These are phyloP conservation scores for Syrphus vitripennis DNA, from an alignment of 2,888 invertebrate species.

Conservation along the genomic window DNA sequence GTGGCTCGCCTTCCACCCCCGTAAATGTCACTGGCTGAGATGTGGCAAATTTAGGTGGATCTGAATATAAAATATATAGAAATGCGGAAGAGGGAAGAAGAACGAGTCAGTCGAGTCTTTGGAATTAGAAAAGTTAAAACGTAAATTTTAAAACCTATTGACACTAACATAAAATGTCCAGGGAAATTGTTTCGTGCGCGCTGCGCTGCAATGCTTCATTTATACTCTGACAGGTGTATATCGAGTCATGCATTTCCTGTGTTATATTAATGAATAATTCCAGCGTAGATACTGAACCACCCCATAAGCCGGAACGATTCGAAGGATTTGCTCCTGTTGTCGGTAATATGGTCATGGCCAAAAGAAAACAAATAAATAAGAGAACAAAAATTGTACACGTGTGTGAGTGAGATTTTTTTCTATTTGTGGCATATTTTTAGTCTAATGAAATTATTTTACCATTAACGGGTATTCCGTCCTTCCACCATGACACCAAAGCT, in stretches of 20 bases:
- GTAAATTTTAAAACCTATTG: constrained; percentile 32
- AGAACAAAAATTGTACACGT: background rate
- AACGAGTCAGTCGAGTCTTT: background rate
- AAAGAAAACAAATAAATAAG: background rate
- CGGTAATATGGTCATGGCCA: background rate
- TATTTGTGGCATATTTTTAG: background rate
- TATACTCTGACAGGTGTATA: constrained; percentile 79
- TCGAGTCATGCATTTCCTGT: constrained; percentile 78
- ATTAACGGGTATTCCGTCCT: constrained; percentile 79
- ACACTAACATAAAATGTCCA: constrained; percentile 79
- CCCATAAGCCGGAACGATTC: constrained; percentile 78
- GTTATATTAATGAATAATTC: constrained; percentile 78
- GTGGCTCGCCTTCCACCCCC: constrained; percentile 78
- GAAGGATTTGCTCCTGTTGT: constrained; percentile 75
- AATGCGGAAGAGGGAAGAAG: background rate
- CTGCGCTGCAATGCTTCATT: constrained; percentile 79
- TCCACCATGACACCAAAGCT: constrained; percentile 79
- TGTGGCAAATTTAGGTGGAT: constrained; percentile 78
- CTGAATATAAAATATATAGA: constrained; percentile 70
- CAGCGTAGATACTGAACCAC: constrained; percentile 78
- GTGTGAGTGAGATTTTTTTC: constrained; percentile 4
- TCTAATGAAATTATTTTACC: constrained; percentile 70
- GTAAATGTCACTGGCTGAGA: constrained; percentile 76
- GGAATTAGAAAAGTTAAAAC: constrained; percentile 24
- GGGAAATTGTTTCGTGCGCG: constrained; percentile 78